Conservation (phyloP, 2,797 vertebrate genomes). For the Heliangelus exortis region DNA sequence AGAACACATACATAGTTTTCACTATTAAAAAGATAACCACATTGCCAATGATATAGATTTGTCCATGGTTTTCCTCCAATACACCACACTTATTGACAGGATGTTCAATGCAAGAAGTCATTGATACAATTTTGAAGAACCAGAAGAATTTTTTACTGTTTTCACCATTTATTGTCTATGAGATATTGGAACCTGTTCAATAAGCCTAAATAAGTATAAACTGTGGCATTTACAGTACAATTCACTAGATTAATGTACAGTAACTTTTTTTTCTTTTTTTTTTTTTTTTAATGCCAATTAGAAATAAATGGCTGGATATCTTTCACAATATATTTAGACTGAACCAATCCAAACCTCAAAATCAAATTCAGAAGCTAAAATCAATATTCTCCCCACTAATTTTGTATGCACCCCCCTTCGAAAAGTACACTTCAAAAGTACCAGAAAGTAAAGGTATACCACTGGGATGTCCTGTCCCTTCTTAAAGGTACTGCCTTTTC, state of each 20-base stretch:
- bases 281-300: conserved; percentile 75
- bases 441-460: not conserved
- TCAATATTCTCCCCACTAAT: conserved; percentile 67
- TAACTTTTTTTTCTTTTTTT: conserved; percentile 74
- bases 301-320: conserved; percentile 77
- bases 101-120: conserved; percentile 35
- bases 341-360: conserved; percentile 74
- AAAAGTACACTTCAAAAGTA: conserved; percentile 45
- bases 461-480: not conserved
- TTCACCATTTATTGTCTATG: conserved; percentile 71
- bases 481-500: not conserved
- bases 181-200: conserved; percentile 73
- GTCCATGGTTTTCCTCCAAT: not conserved
- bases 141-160: conserved; percentile 73
- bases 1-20: not conserved
- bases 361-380: conserved; percentile 77
- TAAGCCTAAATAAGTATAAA: conserved; percentile 80
- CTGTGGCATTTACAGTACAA: conserved; percentile 75
- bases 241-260: conserved; percentile 75
- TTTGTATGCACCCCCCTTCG: not conserved
- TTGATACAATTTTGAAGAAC: conserved; percentile 70
- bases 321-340: conserved; percentile 69
- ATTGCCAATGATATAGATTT: conserved; percentile 34
- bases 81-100: not conserved
- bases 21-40: conserved; percentile 56